These are phyloP conservation scores for Formica exsecta DNA, from an alignment of 1,140 invertebrate genomes.

Conservation along the genomic window DNA sequence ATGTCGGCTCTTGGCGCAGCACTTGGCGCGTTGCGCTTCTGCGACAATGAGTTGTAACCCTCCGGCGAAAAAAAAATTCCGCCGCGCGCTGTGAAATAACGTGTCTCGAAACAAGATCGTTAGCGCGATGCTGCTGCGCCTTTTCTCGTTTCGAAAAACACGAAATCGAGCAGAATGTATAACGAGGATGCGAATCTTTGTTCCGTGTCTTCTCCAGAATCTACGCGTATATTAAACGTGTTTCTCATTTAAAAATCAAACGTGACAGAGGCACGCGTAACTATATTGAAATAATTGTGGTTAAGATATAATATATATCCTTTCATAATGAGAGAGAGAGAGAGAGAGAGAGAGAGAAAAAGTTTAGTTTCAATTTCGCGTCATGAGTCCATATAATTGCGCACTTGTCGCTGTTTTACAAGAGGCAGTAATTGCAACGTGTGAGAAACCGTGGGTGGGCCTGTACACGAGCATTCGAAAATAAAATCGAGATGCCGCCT, in stretches of 20 bases:
- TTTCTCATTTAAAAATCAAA: neutral
- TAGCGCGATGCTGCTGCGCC: neutral
- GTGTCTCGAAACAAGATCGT: slow-evolving; percentile 51
- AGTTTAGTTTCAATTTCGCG: slow-evolving; percentile 61
- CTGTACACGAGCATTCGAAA: slow-evolving; percentile 52
- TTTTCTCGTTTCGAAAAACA: neutral
- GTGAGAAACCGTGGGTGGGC: slow-evolving; percentile 70
- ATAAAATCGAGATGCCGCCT: slow-evolving; percentile 58
- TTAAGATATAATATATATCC: neutral
- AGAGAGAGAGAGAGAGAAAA: neutral
- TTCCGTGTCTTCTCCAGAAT: neutral
- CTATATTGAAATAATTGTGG: neutral
- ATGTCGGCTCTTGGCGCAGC: slow-evolving; percentile 15
- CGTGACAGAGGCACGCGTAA: no score
- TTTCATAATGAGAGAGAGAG: neutral
- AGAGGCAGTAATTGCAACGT: slow-evolving; percentile 59
- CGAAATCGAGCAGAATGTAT: neutral
- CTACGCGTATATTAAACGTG: neutral
- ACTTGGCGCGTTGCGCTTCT: slow-evolving; percentile 42
- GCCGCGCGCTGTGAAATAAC: slow-evolving; percentile 19
- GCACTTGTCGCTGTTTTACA: slow-evolving; percentile 57
- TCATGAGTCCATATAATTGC: slow-evolving; percentile 40
- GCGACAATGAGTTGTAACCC: slow-evolving; percentile 32
- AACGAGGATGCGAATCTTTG: slow-evolving; percentile 1
- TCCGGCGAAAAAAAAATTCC: slow-evolving; percentile 10